Base-by-base conservation (phyloP, 2,888 invertebrate genomes). In the Noctuana brunneofusca region DNA sequence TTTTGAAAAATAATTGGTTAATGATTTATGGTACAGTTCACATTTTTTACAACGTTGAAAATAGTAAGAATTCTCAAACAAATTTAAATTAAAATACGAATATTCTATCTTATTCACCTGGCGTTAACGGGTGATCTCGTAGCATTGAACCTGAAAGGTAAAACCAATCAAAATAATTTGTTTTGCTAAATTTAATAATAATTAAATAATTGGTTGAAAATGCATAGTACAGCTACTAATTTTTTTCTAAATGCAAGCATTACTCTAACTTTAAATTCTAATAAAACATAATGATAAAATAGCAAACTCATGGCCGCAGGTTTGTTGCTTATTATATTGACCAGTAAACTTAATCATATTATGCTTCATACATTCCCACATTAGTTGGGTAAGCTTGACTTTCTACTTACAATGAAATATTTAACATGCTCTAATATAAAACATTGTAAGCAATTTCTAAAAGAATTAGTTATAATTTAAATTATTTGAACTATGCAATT, bases 121-220 rank as follows among this genome's bases (percentile, higher is more conserved):
- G 90, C 70, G 91, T 89, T 75, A 91, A 78, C 55, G 91, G 91
- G 78, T 89, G 89, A 79, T 91, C 91, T 75, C 91, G 85, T 78
- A 91, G 78, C 89, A 91, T 90, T 77, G 91, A 91, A 79, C 90
- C 91, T 91, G 83, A 20, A 81, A 86, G 58, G 32, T 66, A 12
- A 46, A 46, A 46, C 18, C 12, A 14, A 30, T 11, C 11, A 11
- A 30, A 30, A 30, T 8, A 11, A 14, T 14, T 38, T 38, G n/a
- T 38, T 14, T 1, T 1, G 38, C 14, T 6, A 4, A 5, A 38
- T 38, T 14, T 41, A 16, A 27, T 27, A 16, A 41, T n/a, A 35
- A n/a, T 41, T 14, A 14, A 41, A 41, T 8, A 8, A 35, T 16
- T 41, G 16, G 2, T 41, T 8, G 14, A 16, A 8, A 41, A 41